phyloP scores from a whole-genome alignment of 2,113 vertebrate genomes.

The Microcebus lehilahytsara region DNA sequence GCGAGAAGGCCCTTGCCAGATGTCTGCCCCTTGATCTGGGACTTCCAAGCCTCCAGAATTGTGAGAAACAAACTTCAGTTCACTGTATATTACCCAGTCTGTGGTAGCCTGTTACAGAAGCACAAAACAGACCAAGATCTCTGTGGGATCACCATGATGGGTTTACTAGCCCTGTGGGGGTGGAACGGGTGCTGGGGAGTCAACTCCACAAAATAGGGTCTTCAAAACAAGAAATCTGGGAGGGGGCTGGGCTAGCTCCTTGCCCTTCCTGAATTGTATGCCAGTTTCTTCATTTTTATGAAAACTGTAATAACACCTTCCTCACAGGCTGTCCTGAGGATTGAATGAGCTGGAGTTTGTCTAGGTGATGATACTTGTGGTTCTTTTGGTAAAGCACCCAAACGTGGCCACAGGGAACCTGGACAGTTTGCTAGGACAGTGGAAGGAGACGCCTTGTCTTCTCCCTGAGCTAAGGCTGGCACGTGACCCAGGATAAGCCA shows the following conservation, averaged over 20 bases:
- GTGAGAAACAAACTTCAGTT: neutral
- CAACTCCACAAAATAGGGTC: neutral
- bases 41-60: neutral
- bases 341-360: neutral
- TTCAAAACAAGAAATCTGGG: neutral
- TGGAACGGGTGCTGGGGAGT: neutral
- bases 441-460: neutral
- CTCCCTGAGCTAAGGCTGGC: neutral
- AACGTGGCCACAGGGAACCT: neutral
- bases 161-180: fast-evolving
- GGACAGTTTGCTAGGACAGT: neutral
- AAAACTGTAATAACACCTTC: neutral
- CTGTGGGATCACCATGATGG: too few species aligned
- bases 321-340: neutral
- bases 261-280: neutral
- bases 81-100: neutral
- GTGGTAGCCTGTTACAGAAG: neutral
- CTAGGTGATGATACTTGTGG: neutral
- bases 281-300: neutral
- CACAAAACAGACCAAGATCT: neutral
- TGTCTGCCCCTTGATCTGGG: neutral
- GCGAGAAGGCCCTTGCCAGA: neutral
- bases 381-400: neutral
- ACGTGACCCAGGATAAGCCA: neutral
- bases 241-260: neutral